Evolutionary conservation across 2,113 vertebrate species (phyloP), one percentile per base, ranked within the genome.

Genomic region (Vireo altiloquus): DNA sequence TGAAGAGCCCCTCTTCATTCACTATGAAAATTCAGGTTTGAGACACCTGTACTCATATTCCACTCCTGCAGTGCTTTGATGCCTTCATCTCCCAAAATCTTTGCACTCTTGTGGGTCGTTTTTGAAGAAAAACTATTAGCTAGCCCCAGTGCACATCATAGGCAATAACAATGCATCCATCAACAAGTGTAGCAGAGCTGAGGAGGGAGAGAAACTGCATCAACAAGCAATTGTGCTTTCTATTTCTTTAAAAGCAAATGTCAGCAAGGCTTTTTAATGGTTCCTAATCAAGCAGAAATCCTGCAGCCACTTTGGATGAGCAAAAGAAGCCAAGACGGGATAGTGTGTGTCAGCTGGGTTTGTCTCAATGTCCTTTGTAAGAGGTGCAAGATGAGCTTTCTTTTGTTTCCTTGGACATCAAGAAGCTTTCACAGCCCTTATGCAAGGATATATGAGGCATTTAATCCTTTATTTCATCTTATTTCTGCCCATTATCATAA

Each of bases 251-350:
- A 35, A 74, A 78, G 57, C 37, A n/a, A 42, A 30, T 54, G 42
- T 66, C 90, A 91, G 52, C 22, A 94, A 70, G 44, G 60, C 49
- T 91, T 66, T 92, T 35, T 75, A 28, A 50, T 77, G 54, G 53
- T 57, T 87, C 65, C 77, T 88, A 87, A 90, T 81, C 37, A 90
- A 78, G 64, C 77, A 96, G 90, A 93, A 92, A 94, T 89, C 80
- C 83, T 75, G 89, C 39, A 89, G 89, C 69, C 76, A 63, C 83
- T 82, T 78, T 82, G 57, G 80, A 92, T 85, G 44, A 94, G 37
- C n/a, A 52, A 52, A 66, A 61, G 46, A 35, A 59, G 28, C 28
- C 22, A 16, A 69, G 40, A 63, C 53, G 31, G 61, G 25, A 64
- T 6, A 61, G 37, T 31, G 21, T 15, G 25, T 70, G 71, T 78